Percentiles rank a stretch among this genome's conserved stretches.
Conservation (phyloP, 2,888 invertebrate genomes). For the Caenorhabditis sulstoni region DNA sequence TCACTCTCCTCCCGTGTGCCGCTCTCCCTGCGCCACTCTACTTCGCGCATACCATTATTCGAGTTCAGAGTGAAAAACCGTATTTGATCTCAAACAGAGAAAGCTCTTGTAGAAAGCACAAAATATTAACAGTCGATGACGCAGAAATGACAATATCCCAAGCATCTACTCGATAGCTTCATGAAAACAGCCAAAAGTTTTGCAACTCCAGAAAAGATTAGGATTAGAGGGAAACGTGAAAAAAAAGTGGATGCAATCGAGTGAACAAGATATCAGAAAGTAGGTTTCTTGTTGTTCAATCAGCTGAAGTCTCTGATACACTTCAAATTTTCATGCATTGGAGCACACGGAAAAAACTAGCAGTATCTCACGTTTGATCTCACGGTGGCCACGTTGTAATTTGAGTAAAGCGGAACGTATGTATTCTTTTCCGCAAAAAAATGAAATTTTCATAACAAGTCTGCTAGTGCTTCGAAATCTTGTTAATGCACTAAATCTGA, state of each 20-base stretch:
- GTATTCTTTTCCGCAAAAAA: neutral
- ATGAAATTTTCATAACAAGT: neutral
- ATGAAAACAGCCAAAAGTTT: no score
- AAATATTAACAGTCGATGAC: no score
- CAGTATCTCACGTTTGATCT: constrained; percentile 2
- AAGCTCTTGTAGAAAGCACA: neutral
- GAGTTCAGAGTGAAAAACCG: constrained; percentile 28
- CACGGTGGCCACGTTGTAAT: constrained; percentile 14
- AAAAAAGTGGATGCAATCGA: no score
- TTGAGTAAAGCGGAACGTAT: constrained; percentile 6
- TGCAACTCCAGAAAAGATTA: no score
- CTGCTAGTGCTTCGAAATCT: neutral
- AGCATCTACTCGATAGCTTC: no score
- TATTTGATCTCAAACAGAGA: neutral
- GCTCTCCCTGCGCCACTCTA: constrained; percentile 24
- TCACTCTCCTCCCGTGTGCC: constrained; percentile 33
- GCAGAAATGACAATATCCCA: no score
- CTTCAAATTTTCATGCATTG: no score
- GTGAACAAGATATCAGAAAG: no score
- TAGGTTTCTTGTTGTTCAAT: no score
- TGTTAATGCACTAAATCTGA: no score
- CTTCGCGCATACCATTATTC: constrained; percentile 45
- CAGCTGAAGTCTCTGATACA: no score
- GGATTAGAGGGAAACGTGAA: no score
- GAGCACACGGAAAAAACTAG: constrained; percentile 1